phyloP scores from a whole-genome alignment of 2,797 vertebrate genomes.

The Alfaro cultratus region DNA sequence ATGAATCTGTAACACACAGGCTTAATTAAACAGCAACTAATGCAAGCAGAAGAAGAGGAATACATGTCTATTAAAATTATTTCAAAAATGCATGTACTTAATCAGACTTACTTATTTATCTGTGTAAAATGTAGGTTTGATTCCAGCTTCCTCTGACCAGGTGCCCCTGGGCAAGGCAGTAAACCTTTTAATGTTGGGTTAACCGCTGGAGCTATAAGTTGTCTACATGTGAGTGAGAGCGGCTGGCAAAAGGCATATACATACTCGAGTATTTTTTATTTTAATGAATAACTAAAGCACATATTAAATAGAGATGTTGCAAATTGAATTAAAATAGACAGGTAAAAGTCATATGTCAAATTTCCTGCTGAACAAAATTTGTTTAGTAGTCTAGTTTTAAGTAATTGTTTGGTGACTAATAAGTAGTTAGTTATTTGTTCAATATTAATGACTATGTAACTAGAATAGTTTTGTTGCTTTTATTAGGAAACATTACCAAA shows the following conservation, averaged over 20 bases:
- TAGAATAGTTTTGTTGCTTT: not conserved
- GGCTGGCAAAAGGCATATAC: not conserved
- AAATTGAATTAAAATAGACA: not conserved
- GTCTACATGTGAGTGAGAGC: not conserved
- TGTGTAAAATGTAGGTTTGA: not conserved
- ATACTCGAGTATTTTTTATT: not conserved
- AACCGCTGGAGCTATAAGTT: not conserved
- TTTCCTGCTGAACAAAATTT: not conserved
- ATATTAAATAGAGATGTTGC: not conserved
- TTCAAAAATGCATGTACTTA: slow-evolving; percentile 18
- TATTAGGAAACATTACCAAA: not conserved
- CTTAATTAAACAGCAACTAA: slow-evolving; percentile 75
- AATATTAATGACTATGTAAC: not conserved
- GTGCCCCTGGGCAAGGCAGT: not conserved
- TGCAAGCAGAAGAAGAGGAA: slow-evolving; percentile 17
- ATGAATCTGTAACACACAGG: slow-evolving; percentile 42
- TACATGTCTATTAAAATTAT: not conserved
- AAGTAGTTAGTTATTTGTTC: not conserved
- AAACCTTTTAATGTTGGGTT: not conserved
- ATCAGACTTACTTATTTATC: no score
- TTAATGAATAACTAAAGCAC: not conserved
- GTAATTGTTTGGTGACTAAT: not conserved
- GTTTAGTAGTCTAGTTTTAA: not conserved
- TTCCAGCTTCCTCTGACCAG: not conserved
- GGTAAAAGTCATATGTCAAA: not conserved